Evolutionary conservation across 2,888 invertebrate species (phyloP), one percentile per base, ranked within the genome.

Genomic region (Scaptomyza flava): DNA sequence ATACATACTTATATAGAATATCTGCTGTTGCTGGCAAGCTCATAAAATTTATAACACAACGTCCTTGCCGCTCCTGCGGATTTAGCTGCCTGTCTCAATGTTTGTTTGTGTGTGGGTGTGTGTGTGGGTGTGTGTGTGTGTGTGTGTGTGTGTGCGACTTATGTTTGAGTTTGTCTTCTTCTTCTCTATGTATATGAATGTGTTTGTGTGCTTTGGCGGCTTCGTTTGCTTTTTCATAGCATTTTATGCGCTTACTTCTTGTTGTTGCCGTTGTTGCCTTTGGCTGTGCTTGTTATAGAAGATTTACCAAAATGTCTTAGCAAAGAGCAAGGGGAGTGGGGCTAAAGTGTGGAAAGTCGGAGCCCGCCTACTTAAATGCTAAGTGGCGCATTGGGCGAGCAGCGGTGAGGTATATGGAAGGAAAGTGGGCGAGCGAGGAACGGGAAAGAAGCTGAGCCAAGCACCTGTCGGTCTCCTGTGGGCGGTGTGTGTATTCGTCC

Each of bases 31-130:
- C 71, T 82, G 85, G 86, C 87, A 89, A 87, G 79, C 87, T 89
- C 85, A 87, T 88, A 89, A 89, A 89, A 88, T 87, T 89, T 87
- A 89, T 89, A 89, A 81, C 84, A 76, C 80, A 89, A 89, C 89
- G 87, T 87, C 87, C 87, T 87, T 87, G 89, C 79, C 87, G 87
- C 79, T 70, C 74, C 75, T 81, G 81, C 79, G 81, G 81, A 87
- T 81, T 87, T 87, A 59, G 65, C 70, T 51, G 56, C 51, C 42
- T 67, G 30, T 47, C 47, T 57, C 41, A 38, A 11, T 67, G 20
- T 60, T 8, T 47, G 33, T 60, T 34, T 36, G 36, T 27, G 34
- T 36, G 12, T 38, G 14, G 17, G 14, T 54, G 41, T 52, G 36
- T 60, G 45, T 53, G 30, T 64, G 45, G 59, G 59, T 64, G 41